These are phyloP conservation scores for Drosophila kambysellisi DNA, from an alignment of 2,888 invertebrate genomes.

Conservation along the genomic window DNA sequence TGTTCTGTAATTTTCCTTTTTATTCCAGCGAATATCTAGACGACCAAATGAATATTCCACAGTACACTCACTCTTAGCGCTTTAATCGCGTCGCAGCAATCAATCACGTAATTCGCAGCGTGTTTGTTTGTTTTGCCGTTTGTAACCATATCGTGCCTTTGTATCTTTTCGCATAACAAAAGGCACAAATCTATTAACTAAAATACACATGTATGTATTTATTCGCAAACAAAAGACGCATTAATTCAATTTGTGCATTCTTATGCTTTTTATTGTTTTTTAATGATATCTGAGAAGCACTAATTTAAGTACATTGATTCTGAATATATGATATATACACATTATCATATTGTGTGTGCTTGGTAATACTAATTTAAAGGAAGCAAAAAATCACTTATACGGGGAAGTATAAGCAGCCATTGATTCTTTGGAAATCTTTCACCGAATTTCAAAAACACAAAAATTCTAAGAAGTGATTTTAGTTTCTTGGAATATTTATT, in stretches of 20 bases:
- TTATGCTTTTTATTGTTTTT: constrained; percentile 24
- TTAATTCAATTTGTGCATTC: constrained; percentile 52
- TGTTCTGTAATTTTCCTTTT: constrained; percentile 67
- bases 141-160: constrained; percentile 69
- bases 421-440: neutral
- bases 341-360: neutral
- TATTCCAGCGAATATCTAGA: constrained; percentile 23
- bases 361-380: neutral
- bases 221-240: constrained; percentile 61
- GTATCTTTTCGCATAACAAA: constrained; percentile 68
- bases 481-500: neutral
- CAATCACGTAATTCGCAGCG: constrained; percentile 79
- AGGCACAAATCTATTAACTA: constrained; percentile 58
- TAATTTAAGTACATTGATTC: constrained; percentile 18
- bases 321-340: constrained; percentile 2
- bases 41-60: constrained; percentile 28
- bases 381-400: constrained; percentile 33
- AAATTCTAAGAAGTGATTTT: neutral
- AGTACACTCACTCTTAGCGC: constrained; percentile 43
- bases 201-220: constrained; percentile 36
- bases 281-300: constrained; percentile 33
- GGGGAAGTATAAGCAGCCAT: neutral
- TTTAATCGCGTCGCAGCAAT: constrained; percentile 70
- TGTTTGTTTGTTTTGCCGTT: constrained; percentile 68
- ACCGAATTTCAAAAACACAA: neutral